phyloP scores from a whole-genome alignment of 35 echinoderm and acorn worm species.

The Diadema setosum region DNA sequence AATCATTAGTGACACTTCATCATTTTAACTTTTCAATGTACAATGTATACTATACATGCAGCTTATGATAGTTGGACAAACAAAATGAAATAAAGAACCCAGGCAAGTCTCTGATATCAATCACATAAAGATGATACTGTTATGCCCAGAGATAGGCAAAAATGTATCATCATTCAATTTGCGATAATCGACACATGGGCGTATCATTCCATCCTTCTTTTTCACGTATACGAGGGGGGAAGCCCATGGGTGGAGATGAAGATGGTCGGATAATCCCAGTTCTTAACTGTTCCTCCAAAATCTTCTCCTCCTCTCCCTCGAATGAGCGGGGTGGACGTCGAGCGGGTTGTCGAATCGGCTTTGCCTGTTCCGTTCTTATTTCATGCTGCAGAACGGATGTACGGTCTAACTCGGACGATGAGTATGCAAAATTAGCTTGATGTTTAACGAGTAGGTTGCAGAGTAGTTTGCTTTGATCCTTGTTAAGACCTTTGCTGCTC shows the following conservation, averaged over 20 bases:
- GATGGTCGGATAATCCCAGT: constrained; percentile 46
- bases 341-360: constrained; percentile 42
- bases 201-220: constrained; percentile 24
- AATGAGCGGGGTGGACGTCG: constrained; percentile 39
- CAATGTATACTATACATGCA: too few species aligned
- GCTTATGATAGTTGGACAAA: too few species aligned
- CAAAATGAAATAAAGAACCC: too few species aligned
- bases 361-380: constrained; percentile 35
- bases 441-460: background rate
- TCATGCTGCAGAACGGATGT: constrained; percentile 36
- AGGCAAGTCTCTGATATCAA: too few species aligned
- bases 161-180: too few species aligned
- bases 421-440: constrained; percentile 18
- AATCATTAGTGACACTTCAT: too few species aligned
- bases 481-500: background rate
- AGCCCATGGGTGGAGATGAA: background rate
- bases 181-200: too few species aligned
- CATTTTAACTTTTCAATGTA: too few species aligned
- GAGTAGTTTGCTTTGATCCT: background rate
- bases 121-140: too few species aligned
- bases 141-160: too few species aligned
- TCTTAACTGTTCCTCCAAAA: constrained; percentile 14
- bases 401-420: constrained; percentile 28
- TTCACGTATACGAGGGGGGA: constrained; percentile 20
- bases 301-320: constrained; percentile 27